Evolutionary conservation across 1,140 invertebrate genomes (phyloP), one percentile per base, ranked within the genome.

Genomic region (Arion vulgaris): DNA sequence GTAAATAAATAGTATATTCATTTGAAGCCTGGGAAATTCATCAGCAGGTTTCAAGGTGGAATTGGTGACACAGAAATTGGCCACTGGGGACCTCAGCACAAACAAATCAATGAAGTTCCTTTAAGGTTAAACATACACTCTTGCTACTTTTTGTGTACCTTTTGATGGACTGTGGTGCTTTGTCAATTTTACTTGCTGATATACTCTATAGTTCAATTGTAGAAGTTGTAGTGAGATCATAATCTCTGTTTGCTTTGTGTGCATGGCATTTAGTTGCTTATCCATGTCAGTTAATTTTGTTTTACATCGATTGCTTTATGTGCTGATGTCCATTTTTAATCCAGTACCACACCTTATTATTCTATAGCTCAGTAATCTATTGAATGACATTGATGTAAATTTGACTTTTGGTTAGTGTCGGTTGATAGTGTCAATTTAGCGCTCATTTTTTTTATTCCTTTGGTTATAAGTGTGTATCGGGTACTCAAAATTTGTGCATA

Each of bases 91-190:
- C 80, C 80, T 32, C 69, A 73, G 45, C 80, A 57, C 38, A 81
- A 74, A 57, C 69, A 81, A 81, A 49, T 81, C 69, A 73, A 81
- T 74, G 80, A 81, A 81, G 80, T 81, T 72, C 69, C 80, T 39
- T 69, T 81, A 51, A 81, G 80, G 80, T 81, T 80, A 36, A 75
- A 51, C n/a, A 66, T 66, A 32, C 19, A 34, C 17, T 17, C 51
- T 57, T 57, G 51, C 19, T 57, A 19, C 51, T 17, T 69, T 69
- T 69, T 5, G 41, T 45, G 41, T 45, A 45, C 15, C 41, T 45
- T 5, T 45, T n/a, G n/a, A 45, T 45, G 41, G 41, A 15, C 41
- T n/a, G 53, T 57, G 53, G 53, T 11, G 53, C 26, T 57, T n/a
- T 57, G 53, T 19, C 9, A 57, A 57, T 4, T 23, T 19, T 57